These are phyloP conservation scores for Nasonia giraulti DNA, from an alignment of 1,140 invertebrate genomes.

Conservation along the genomic window DNA sequence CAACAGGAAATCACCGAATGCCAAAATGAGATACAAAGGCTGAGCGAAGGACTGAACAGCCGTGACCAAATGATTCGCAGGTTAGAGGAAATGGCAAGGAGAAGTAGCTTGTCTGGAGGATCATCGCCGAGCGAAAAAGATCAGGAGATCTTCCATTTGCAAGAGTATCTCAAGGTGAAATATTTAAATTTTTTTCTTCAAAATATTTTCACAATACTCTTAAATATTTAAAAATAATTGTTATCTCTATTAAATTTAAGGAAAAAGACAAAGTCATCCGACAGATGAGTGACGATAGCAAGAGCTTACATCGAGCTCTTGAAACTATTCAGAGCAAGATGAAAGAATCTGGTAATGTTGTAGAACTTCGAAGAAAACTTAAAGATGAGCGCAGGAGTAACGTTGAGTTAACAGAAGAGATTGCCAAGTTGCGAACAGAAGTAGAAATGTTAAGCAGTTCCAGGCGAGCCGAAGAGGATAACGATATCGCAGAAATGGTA, in stretches of 20 bases:
- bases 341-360: conserved; percentile 71
- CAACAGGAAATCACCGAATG: conserved; percentile 58
- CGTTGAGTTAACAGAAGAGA: conserved; percentile 63
- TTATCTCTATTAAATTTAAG: conserved; percentile 49
- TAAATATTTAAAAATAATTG: background rate
- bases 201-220: background rate
- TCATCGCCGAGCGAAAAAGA: conserved; percentile 67
- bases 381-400: conserved; percentile 68
- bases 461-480: conserved; percentile 56
- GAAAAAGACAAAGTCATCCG: conserved; percentile 76
- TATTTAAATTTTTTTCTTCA: background rate
- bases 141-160: conserved; percentile 76
- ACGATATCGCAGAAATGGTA: conserved; percentile 77
- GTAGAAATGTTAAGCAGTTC: conserved; percentile 39
- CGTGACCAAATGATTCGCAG: conserved; percentile 63
- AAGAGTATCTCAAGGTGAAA: conserved; percentile 73
- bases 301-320: conserved; percentile 71
- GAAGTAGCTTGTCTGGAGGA: conserved; percentile 57
- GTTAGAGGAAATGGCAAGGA: conserved; percentile 65
- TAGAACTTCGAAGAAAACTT: conserved; percentile 68
- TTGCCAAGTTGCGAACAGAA: conserved; percentile 38
- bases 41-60: conserved; percentile 64
- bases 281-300: conserved; percentile 75
- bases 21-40: conserved; percentile 62
- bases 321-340: conserved; percentile 75